Conservation (phyloP, 2,888 invertebrate species). For the Spialia ferax region DNA sequence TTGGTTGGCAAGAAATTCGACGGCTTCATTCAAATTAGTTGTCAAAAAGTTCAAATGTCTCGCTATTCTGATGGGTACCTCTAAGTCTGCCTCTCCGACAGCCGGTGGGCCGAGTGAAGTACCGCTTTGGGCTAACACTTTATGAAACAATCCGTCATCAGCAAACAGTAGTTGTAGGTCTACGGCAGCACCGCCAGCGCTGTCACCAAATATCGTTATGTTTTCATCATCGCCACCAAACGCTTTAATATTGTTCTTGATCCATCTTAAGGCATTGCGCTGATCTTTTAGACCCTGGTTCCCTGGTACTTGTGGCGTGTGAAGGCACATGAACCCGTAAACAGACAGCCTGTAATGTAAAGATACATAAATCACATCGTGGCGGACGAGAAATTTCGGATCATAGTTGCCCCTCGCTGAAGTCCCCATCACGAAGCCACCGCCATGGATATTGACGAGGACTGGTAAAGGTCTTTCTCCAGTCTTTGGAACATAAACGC, state of each 20-base stretch:
- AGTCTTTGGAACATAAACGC: background rate
- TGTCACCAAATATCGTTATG: constrained; percentile 66
- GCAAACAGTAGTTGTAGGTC: background rate
- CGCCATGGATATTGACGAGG: background rate
- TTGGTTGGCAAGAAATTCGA: no score
- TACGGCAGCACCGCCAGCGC: constrained; percentile 56
- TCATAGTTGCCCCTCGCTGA: background rate
- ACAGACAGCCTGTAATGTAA: background rate
- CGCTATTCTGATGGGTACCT: no score
- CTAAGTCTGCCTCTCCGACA: no score
- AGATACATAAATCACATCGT: background rate
- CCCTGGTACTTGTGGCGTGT: background rate
- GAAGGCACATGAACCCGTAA: background rate
- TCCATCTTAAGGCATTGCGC: background rate
- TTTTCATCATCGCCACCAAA: constrained; percentile 65
- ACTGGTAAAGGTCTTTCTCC: background rate
- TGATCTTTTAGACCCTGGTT: constrained; percentile 64
- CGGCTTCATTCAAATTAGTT: no score
- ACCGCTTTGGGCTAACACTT: no score
- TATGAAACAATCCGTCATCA: no score
- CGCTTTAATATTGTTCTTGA: constrained; percentile 51
- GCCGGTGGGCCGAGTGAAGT: no score
- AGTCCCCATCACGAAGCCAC: background rate
- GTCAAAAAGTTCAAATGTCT: no score
- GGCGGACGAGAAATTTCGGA: background rate